phyloP scores from a whole-genome alignment of 2,888 invertebrate species.

The Leptothorax acervorum region DNA sequence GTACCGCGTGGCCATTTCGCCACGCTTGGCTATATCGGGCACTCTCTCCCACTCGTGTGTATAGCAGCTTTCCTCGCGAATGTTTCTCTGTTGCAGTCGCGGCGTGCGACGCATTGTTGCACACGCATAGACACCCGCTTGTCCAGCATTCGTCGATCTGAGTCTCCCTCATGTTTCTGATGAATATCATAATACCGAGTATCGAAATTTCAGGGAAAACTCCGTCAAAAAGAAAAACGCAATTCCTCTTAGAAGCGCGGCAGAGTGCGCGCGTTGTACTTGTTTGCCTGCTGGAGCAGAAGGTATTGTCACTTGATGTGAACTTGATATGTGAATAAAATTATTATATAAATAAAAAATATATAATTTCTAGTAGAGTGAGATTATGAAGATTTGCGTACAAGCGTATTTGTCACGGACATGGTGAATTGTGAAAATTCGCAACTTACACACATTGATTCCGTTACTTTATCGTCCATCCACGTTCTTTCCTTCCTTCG shows the following conservation, averaged over 20 bases:
- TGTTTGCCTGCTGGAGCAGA: background rate
- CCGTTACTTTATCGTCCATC: slow-evolving; percentile 32
- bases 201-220: slow-evolving; percentile 7
- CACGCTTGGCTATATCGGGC: slow-evolving; percentile 44
- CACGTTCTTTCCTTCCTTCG: slow-evolving; percentile 19
- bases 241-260: background rate
- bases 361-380: background rate
- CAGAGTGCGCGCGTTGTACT: background rate
- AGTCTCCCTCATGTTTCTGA: slow-evolving; percentile 5
- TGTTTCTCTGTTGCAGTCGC: slow-evolving; percentile 15
- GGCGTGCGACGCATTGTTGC: slow-evolving; percentile 29
- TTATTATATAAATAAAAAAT: background rate
- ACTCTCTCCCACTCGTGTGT: background rate
- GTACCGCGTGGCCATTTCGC: slow-evolving; percentile 40
- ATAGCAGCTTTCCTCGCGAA: background rate
- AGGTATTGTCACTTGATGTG: background rate
- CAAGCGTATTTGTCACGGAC: slow-evolving; percentile 5
- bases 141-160: background rate
- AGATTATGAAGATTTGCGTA: background rate
- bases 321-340: background rate
- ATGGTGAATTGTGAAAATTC: background rate
- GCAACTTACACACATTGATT: background rate
- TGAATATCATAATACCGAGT: slow-evolving; percentile 13
- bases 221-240: background rate
- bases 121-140: slow-evolving; percentile 22